A percentile compares a stretch with the other conserved stretches of the same genome.
Conservation (phyloP, 1,140 invertebrate genomes). For the Gryon sp. region DNA sequence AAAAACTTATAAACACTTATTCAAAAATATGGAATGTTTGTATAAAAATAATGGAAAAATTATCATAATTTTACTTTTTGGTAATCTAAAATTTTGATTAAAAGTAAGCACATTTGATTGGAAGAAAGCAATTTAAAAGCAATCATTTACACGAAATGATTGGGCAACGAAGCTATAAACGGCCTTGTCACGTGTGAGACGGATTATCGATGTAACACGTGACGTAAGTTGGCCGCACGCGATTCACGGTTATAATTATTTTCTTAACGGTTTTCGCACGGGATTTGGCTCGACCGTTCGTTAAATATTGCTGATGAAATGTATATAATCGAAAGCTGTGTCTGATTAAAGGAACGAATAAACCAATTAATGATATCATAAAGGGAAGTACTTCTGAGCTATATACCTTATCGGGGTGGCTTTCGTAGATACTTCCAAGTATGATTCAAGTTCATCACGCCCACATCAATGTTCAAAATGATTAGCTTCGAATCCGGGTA, state of each 20-base stretch:
- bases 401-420: no score
- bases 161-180: conserved; percentile 34
- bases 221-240: conserved; percentile 32
- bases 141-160: conserved; percentile 39
- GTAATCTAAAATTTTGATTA: no score
- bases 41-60: no score
- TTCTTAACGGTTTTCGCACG: conserved; percentile 8
- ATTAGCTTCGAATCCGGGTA: conserved; percentile 67
- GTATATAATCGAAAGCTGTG: no score
- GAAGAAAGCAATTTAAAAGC: conserved; percentile 19
- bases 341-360: no score
- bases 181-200: conserved; percentile 38
- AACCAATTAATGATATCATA: conserved; percentile 19
- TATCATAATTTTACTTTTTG: no score
- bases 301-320: neutral
- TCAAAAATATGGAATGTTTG: no score
- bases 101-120: conserved; percentile 15
- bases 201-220: conserved; percentile 29
- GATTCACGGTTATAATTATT: conserved; percentile 31
- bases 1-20: no score
- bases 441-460: conserved; percentile 39
- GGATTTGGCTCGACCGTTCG: no score
- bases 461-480: conserved; percentile 65
- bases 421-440: conserved; percentile 11
- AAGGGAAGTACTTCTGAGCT: neutral